Evolutionary conservation across 2,797 vertebrate species (phyloP).

Genomic region (Nannoperca obscura): DNA sequence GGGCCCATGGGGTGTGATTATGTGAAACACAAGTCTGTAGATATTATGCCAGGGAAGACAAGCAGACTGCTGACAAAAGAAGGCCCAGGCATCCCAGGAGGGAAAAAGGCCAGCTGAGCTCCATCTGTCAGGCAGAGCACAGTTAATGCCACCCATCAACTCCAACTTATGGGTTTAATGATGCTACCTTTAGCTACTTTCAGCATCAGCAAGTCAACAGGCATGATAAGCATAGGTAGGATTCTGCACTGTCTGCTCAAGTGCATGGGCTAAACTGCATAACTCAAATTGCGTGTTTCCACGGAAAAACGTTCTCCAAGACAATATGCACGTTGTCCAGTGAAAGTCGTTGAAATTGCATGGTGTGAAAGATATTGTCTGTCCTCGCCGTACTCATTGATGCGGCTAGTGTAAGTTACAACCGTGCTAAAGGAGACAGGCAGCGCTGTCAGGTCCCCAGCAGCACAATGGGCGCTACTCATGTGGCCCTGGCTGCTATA

Average conservation of each 20-base stretch:
- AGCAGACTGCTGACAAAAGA: conserved; percentile 58
- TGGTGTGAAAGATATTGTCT: conserved; percentile 73
- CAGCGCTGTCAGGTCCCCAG: conserved; percentile 69
- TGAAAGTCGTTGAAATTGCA: conserved; percentile 59
- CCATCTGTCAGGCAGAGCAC: conserved; percentile 24
- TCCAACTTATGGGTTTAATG: conserved; percentile 35
- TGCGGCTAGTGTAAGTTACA: conserved; percentile 77
- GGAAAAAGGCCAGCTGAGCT: conserved; percentile 30
- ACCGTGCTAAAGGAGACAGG: conserved; percentile 64
- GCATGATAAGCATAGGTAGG: neutral
- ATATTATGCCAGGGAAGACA: conserved; percentile 62
- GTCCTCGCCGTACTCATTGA: conserved; percentile 61
- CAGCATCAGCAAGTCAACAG: conserved; percentile 39
- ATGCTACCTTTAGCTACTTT: conserved; percentile 42
- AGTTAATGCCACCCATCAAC: conserved; percentile 33
- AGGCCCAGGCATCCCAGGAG: conserved; percentile 26
- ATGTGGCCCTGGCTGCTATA: conserved; percentile 77
- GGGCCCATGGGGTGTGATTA: conserved; percentile 55
- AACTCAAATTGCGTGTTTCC: conserved; percentile 36
- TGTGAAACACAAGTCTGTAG: conserved; percentile 73
- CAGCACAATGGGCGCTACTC: conserved; percentile 79
- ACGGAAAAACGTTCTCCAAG: conserved; percentile 15
- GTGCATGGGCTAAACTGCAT: conserved; percentile 5
- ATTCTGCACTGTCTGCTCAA: conserved; percentile 21
- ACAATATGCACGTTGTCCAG: conserved; percentile 54